phyloP scores from a whole-genome alignment of 1,140 invertebrate genomes.

The Drosophila parabipectinata region DNA sequence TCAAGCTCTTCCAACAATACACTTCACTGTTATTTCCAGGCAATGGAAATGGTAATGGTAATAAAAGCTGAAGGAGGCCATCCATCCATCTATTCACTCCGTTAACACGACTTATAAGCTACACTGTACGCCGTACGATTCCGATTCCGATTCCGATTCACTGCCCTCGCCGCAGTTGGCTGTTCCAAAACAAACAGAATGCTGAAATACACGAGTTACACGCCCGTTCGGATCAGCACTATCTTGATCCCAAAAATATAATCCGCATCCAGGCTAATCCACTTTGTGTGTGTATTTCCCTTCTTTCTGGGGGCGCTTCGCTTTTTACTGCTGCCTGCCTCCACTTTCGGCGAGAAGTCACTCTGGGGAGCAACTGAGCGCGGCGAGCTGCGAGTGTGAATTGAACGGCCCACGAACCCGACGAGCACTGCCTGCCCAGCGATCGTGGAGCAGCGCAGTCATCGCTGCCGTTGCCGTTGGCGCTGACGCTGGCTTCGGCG shows the following conservation, averaged over 20 bases:
- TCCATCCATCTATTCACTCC: conserved; percentile 35
- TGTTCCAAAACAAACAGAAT: conserved; percentile 9
- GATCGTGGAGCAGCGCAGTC: conserved; percentile 23
- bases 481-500: conserved; percentile 1
- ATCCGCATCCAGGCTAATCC: conserved; percentile 26
- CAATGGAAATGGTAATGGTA: conserved; percentile 5
- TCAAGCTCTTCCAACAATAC: conserved; percentile 11
- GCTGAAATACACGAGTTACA: conserved; percentile 32
- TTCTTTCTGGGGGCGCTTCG: conserved; percentile 2
- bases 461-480: background rate
- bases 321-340: conserved; percentile 15
- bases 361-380: conserved; percentile 13
- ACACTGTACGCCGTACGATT: conserved; percentile 22
- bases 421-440: conserved; percentile 25
- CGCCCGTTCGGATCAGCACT: conserved; percentile 67
- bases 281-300: conserved; percentile 25
- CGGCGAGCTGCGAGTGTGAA: conserved; percentile 44
- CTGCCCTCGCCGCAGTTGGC: conserved; percentile 56
- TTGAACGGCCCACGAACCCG: background rate
- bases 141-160: conserved; percentile 7
- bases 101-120: conserved; percentile 7
- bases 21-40: conserved; percentile 37
- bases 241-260: conserved; percentile 58
- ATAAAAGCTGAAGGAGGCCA: conserved; percentile 11
- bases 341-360: conserved; percentile 54